Evolutionary conservation across 2,113 vertebrate species (phyloP).

Genomic region (Hippocampus guttulatus): DNA sequence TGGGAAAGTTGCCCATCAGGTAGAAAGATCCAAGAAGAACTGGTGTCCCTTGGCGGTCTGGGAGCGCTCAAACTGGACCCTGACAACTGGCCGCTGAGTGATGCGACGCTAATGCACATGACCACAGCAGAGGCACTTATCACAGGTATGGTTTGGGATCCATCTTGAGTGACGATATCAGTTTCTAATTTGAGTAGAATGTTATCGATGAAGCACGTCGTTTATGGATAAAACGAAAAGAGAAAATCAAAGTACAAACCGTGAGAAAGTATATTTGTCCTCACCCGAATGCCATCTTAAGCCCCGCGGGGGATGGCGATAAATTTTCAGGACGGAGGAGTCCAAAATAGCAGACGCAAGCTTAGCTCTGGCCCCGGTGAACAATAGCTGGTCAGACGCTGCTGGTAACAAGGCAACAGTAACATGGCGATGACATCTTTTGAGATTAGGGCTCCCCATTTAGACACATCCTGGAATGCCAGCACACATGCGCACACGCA

Average conservation of each 20-base stretch:
- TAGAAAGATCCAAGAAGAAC: slow-evolving; percentile 80
- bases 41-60: slow-evolving; percentile 79
- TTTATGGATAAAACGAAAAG: not conserved
- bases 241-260: slow-evolving; percentile 6
- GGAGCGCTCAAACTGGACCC: slow-evolving; percentile 78
- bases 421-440: slow-evolving; percentile 49
- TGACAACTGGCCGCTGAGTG: slow-evolving; percentile 88
- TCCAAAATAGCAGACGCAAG: slow-evolving; percentile 55
- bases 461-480: slow-evolving; percentile 39
- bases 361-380: slow-evolving; percentile 17
- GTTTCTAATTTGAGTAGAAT: not conserved
- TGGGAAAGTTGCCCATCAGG: slow-evolving; percentile 77
- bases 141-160: slow-evolving; percentile 75
- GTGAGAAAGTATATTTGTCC: slow-evolving; percentile 10
- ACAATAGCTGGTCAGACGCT: slow-evolving; percentile 51
- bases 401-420: slow-evolving; percentile 20
- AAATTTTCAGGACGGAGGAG: slow-evolving; percentile 33
- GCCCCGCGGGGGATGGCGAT: not conserved
- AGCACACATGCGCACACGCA: slow-evolving; percentile 12
- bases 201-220: not conserved
- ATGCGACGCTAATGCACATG: slow-evolving; percentile 89
- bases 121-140: slow-evolving; percentile 87
- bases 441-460: slow-evolving; percentile 55
- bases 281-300: slow-evolving; percentile 20
- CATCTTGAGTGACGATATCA: not conserved